These are phyloP conservation scores for Pelecanus crispus DNA, from an alignment of 2,113 vertebrate genomes.

Conservation along the genomic window DNA sequence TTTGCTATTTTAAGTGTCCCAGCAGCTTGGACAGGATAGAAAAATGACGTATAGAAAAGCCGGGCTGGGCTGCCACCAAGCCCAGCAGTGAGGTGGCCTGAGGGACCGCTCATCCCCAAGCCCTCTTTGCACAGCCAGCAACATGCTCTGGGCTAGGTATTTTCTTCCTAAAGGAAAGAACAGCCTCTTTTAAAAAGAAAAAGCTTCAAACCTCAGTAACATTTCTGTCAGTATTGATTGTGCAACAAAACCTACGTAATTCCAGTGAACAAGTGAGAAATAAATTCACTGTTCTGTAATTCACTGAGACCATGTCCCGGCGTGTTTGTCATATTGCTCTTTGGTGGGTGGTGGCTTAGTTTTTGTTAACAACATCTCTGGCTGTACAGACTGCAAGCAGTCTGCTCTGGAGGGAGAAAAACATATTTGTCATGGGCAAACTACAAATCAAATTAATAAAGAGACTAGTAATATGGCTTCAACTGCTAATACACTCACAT, in stretches of 20 bases:
- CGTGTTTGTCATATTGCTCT: background rate
- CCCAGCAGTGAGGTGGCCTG: background rate
- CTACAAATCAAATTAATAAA: background rate
- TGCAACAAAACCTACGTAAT: background rate
- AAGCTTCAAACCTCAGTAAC: background rate
- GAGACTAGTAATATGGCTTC: background rate
- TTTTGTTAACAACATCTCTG: background rate
- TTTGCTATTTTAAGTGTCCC: background rate
- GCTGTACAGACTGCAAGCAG: background rate
- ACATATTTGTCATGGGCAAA: background rate
- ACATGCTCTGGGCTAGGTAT: rapidly evolving
- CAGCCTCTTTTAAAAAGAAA: background rate
- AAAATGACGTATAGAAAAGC: background rate
- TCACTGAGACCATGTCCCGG: background rate
- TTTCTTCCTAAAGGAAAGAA: background rate
- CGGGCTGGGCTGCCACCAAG: background rate
- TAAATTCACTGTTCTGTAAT: background rate
- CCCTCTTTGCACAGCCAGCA: background rate
- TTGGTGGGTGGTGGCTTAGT: background rate
- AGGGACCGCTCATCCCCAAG: background rate
- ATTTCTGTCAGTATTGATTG: background rate
- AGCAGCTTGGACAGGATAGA: background rate
- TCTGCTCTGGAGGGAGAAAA: background rate
- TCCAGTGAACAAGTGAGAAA: background rate
- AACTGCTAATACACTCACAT: background rate